Base-by-base conservation (phyloP, 2,113 vertebrate species). In the Python bivittatus region DNA sequence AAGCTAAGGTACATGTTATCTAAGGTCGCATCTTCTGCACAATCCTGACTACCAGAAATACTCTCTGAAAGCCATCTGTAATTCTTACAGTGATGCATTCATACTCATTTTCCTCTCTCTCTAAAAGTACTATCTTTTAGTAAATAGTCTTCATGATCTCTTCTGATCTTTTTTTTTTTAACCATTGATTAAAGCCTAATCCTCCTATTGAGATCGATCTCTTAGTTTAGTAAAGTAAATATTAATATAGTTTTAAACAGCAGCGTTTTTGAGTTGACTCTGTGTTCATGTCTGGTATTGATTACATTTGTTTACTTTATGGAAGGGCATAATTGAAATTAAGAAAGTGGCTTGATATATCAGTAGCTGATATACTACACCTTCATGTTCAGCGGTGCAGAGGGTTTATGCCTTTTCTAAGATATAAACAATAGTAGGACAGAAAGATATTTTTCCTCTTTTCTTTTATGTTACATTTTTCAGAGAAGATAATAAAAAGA, bases 161-260 rank as follows among this genome's bases (percentile, higher is more conserved):
- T 94, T 56, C 53, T 4, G 0, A 8, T 90, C 85, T 56, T n/a
- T 54, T 25, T 84, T 53, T 61, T 91, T 44, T 52, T 12, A 20
- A 15, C 25, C 20, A 6, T 42, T 44, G 10, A 53, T 92, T 89
- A 84, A 58, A 33, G n/a, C 2, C 4, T 87, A 54, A 13, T 85
- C 60, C 25, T 0, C 0, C n/a, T 72, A 9, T 29, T 89, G n/a
- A 56, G 1, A 13, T 2, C 0, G 22, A 72, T 11, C 2, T 88
- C 1, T 60, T 38, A 48, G 17, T 85, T n/a, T 90, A 91, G 38
- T 2, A 57, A 90, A 91, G 38, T 2, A 57, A 90, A 79, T 22
- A 90, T 12, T 54, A 60, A 52, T 60, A 87, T 38, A 53, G 0
- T 64, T 86, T 42, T 48, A 86, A 64, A 33, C 13, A 2, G 27